Conservation (phyloP, 2,888 invertebrate species). For the Dastarcus helophoroides region DNA sequence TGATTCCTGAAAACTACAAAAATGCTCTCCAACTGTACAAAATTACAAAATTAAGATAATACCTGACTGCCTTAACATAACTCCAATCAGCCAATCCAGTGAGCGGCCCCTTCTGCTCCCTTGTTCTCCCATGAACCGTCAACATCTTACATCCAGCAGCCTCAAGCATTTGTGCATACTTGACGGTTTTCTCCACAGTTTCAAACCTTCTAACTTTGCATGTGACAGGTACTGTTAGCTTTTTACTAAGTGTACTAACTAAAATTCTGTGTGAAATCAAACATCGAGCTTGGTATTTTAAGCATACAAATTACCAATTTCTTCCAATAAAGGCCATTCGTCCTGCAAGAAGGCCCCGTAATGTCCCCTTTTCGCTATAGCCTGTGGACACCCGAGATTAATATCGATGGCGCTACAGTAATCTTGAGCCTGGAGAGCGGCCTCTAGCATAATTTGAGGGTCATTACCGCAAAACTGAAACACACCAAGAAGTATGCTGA, state of each 20-base stretch:
- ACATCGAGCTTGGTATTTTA: neutral
- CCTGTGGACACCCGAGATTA: constrained; percentile 96
- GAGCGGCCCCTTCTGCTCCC: constrained; percentile 91
- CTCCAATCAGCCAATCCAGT: constrained; percentile 94
- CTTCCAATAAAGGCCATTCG: constrained; percentile 76
- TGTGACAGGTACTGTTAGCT: constrained; percentile 80
- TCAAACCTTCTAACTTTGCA: constrained; percentile 93
- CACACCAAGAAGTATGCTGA: constrained; percentile 5
- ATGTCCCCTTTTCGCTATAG: constrained; percentile 89
- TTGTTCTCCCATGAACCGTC: constrained; percentile 91
- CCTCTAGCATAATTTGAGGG: constrained; percentile 73
- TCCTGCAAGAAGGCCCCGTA: constrained; percentile 96
- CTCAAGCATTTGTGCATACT: constrained; percentile 91
- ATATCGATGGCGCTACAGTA: constrained; percentile 93
- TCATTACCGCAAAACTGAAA: constrained; percentile 95
- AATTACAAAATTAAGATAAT: constrained; percentile 17
- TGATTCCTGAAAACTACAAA: too few species aligned
- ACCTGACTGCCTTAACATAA: constrained; percentile 85
- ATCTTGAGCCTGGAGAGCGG: constrained; percentile 74
- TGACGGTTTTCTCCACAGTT: constrained; percentile 70
- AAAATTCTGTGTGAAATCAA: constrained; percentile 26
- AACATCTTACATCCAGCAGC: constrained; percentile 82
- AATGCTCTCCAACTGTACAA: too few species aligned
- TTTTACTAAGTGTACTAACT: constrained; percentile 59
- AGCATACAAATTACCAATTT: constrained; percentile 55